Evolutionary conservation across 1,140 invertebrate genomes (phyloP), one percentile per base, ranked within the genome.

Genomic region (Apocrypta bakeri): DNA sequence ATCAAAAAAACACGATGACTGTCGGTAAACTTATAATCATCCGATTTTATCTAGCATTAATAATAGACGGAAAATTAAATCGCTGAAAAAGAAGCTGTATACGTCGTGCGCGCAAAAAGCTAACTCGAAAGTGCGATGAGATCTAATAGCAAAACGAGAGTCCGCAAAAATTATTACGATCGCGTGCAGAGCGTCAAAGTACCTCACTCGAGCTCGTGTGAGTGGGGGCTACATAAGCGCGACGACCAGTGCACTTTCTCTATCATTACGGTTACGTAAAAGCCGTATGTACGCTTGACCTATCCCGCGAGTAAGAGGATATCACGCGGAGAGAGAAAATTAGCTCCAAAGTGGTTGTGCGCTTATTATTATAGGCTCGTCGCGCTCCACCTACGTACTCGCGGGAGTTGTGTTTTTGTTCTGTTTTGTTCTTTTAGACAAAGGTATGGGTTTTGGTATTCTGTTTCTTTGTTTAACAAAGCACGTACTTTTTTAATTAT

Each of bases 201-300:
- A 12, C 11, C 29, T 24, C 40, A 17, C 11, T 11, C 21, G 8
- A 29, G n/a, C 11, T 37, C 2, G 33, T 37, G 33, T 9, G n/a
- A n/a, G n/a, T 37, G 17, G 40, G 71, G 82, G 71, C 76, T 76
- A 69, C 48, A 61, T 66, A 64, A 83, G 82, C 82, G 29, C 69
- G 48, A 71, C 33, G 37, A 33, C n/a, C 27, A 2, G 71, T 48
- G 31, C 80, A 81, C 78, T 85, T 85, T 86, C 82, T 84, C 84
- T 76, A 76, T 83, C 61, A 63, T 21, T 40, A 61, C n/a, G 64
- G 21, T 86, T 85, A 81, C 84, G 63, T 64, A 84, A 86, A 24
- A 27, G n/a, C 73, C 24, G 21, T 31, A 31, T 8, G 69, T 31
- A 74, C 81, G 77, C 73, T 83, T 78, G 81, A 74, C 81, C 68